Evolutionary conservation across 2,797 vertebrate species (phyloP), one percentile per base, ranked within the genome.

Genomic region (Ctenochaetus hawaiiensis): DNA sequence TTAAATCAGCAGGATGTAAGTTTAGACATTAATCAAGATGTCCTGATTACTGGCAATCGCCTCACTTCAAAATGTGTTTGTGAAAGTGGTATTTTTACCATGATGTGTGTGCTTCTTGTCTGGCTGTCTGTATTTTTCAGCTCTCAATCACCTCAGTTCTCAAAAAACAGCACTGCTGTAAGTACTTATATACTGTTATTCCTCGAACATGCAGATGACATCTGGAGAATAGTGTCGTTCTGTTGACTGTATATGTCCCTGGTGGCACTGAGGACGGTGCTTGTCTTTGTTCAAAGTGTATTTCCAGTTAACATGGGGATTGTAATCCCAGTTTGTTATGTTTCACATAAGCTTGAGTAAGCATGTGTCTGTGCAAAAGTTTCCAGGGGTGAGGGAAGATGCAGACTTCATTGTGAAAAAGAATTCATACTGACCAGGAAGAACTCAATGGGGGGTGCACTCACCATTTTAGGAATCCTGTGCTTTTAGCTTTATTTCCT

Each of bases 401-500:
- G 26, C 39, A 44, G 23, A 37, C 30, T 71, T 39, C 47, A 51
- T 60, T 54, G 41, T 69, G 20, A n/a, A 77, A 75, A 58, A 56
- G 18, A 39, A 67, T 79, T 75, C 58, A 70, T 13, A 74, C 23
- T 44, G 56, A 44, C 68, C 13, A 1, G 52, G 44, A 22, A 44
- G 22, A 72, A 43, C 52, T 76, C 70, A 81, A 71, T 71, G 73
- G 62, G 65, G 20, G 60, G 6, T 72, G 41, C 17, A 43, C 23
- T 62, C 26, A 63, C 77, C 81, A 72, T 86, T 85, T 86, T 72
- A 67, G 65, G 67, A 85, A 76, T 23, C 37, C 48, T 53, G 12
- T 13, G 22, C 77, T 86, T 86, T 91, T 83, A 89, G 62, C 72
- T 83, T 47, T 26, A 84, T 85, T 85, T 87, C 67, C 78, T 87